Base-by-base conservation (phyloP, 2,888 invertebrate species). In the Eupithecia inturbata region DNA sequence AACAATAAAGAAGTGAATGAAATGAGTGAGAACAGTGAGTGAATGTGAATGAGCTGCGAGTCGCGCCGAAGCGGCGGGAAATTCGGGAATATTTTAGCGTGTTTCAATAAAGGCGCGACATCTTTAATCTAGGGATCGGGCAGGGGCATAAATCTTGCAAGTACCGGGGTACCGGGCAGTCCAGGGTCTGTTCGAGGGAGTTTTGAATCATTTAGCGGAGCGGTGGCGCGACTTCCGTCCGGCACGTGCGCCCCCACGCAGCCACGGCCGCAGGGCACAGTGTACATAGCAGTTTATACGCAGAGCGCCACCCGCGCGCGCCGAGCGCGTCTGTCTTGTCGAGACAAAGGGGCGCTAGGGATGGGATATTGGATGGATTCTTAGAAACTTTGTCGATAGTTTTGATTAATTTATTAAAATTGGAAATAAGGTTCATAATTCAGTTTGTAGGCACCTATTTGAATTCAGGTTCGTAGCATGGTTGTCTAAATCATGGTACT, bases 181-280 rank as follows among this genome's bases (percentile, higher is more conserved):
- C 77, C 80, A 76, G 80, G 76, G 77, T 67, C 76, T 70, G 79
- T 80, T 75, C 77, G 84, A 83, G 87, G 88, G 92, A 92, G 93
- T 93, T 94, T 92, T 94, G 94, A 94, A 94, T 94, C 94, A 94
- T 94, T 94, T 94, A 94, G 93, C 94, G 91, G 84, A 82, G 87
- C 88, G 88, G 88, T 88, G 84, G 91, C 85, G 91, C 92, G 92
- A 91, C 92, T 93, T 93, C 93, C 93, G 93, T 93, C 92, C 93
- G 93, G 92, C 93, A 92, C 93, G 92, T 87, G 81, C 83, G 83
- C 83, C 79, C 76, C 77, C 62, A 31, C 62, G 62, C 62, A 26
- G 57, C 78, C 71, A 74, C 83, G 82, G 83, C 81, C 85, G 84
- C 84, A 85, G 79, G 81, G 78, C 81, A 78, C 78, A 78, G 76